Base-by-base conservation (phyloP, 2,888 invertebrate species). In the Athalia circularis region DNA sequence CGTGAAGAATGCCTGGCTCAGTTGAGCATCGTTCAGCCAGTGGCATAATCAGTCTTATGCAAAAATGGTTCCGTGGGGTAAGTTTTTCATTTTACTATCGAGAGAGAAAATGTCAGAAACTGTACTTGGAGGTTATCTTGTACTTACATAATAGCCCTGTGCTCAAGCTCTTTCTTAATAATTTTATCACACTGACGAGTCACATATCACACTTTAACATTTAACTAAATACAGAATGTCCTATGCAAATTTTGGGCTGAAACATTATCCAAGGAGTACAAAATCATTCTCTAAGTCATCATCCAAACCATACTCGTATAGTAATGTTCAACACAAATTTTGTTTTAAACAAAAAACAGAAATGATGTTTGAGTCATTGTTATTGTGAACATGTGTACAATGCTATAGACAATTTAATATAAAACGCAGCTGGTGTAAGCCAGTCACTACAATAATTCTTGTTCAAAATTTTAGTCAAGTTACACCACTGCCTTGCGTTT, bases 401-500 rank as follows among this genome's bases (percentile, higher is more conserved):
- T n/a, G n/a, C n/a, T n/a, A n/a, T n/a, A n/a, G 29, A 29, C 29
- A 29, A 29, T 29, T 29, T 29, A 29, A 29, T 4, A 54, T 54
- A 3, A 4, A 8, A 4, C 8, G n/a, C 54, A 54, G n/a, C 8
- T 54, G 8, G 8, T n/a, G 54, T 54, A 4, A n/a, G n/a, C 54
- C 3, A 54, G 3, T n/a, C 54, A 54, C n/a, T 29, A 29, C 29
- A 29, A 29, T 54, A 4, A 3, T 54, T 4, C 9, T 11, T 4
- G 15, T 62, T 62, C 13, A 13, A 75, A 77, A 72, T 88, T 88
- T 78, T 87, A 95, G 94, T 92, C 94, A 82, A 90, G 92, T 80
- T 93, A 94, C 85, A 93, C 90, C 1, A 91, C 92, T 79, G 92
- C 94, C 0, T 87, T 96, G 65, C 92, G 97, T 83, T 96, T 94